A percentile compares a stretch with the other conserved stretches of the same genome.
Evolutionary conservation across 2,113 vertebrate genomes (phyloP).

Genomic region (Cebidichthys violaceus): DNA sequence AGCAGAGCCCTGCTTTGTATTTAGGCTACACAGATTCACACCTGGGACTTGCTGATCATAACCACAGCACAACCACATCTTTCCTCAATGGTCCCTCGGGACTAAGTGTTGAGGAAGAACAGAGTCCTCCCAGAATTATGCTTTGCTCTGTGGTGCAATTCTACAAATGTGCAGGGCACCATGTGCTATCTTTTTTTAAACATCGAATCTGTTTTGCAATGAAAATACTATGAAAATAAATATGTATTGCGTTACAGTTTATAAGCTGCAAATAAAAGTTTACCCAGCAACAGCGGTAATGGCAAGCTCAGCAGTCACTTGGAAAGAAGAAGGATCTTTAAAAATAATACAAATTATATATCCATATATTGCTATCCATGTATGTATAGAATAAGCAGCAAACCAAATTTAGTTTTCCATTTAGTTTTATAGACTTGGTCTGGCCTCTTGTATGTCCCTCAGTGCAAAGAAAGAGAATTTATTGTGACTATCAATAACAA

Average conservation of each 20-base stretch:
- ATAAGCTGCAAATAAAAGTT: not conserved
- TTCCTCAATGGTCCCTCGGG: conserved; percentile 5
- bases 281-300: not conserved
- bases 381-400: not conserved
- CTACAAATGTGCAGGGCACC: not conserved
- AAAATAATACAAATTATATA: not conserved
- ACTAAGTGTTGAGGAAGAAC: not conserved
- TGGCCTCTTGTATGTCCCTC: not conserved
- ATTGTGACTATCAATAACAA: not conserved
- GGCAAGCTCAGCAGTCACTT: conserved; percentile 30
- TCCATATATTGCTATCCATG: not conserved
- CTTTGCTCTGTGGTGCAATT: not conserved
- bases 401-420: conserved; percentile 32
- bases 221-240: not conserved
- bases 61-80: conserved; percentile 3
- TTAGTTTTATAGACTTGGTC: conserved; percentile 33
- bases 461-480: conserved; percentile 13
- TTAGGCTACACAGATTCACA: conserved; percentile 43
- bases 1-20: conserved; percentile 17
- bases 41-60: conserved; percentile 18
- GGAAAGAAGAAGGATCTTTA: conserved; percentile 16
- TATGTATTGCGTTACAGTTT: not conserved
- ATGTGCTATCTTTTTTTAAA: not conserved
- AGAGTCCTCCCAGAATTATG: not conserved
- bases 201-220: not conserved